Percentiles rank a stretch among this genome's conserved stretches.
phyloP scores from a whole-genome alignment of 2,888 invertebrate species.

The Psococerastis gibbosa region DNA sequence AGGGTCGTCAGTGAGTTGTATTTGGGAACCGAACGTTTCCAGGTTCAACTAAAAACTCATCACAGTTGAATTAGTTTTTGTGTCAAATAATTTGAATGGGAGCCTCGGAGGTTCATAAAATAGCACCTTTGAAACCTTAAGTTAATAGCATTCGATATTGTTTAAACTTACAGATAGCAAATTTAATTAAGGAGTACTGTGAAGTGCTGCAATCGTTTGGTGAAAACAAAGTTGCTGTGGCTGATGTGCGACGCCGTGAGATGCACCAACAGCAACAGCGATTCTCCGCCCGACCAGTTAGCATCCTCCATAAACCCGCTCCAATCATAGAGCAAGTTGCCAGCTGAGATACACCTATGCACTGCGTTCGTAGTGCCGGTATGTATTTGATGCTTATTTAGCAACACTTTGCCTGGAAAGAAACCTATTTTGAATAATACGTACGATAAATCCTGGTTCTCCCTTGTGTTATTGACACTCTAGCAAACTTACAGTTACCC shows the following conservation, averaged over 20 bases:
- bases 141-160: no score
- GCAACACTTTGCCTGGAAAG: background rate
- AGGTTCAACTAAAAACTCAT: no score
- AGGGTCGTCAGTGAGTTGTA: no score
- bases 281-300: constrained; percentile 28
- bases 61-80: no score
- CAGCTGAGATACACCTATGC: constrained; percentile 15
- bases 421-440: background rate
- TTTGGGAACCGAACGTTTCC: no score
- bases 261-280: constrained; percentile 17
- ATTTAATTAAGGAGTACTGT: constrained; percentile 75
- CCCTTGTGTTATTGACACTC: no score
- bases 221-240: constrained; percentile 24
- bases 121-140: no score
- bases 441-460: no score
- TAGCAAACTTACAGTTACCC: no score
- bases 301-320: constrained; percentile 31
- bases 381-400: background rate
- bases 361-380: constrained; percentile 8
- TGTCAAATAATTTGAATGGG: no score
- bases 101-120: no score
- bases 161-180: constrained; percentile 88
- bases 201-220: constrained; percentile 37
- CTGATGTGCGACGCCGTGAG: constrained; percentile 23
- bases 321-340: constrained; percentile 33